phyloP scores from a whole-genome alignment of 2,797 vertebrate species.

The Chanos chanos region DNA sequence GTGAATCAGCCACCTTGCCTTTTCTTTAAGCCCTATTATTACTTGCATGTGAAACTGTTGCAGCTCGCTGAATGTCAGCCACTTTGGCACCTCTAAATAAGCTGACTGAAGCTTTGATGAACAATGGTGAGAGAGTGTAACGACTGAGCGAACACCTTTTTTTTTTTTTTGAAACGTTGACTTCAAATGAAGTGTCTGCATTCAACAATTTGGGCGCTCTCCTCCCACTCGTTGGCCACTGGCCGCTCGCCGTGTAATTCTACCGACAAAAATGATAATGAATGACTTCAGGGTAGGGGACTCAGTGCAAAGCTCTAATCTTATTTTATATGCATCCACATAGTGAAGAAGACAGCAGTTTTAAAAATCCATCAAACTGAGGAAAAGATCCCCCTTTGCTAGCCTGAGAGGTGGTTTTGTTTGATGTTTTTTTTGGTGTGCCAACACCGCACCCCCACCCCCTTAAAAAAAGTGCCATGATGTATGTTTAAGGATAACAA shows the following conservation, averaged over 20 bases:
- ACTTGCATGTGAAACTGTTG: constrained; percentile 13
- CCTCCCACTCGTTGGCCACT: background rate
- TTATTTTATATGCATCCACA: constrained; percentile 11
- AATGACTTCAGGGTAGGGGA: background rate
- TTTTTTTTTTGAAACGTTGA: too few relatives aligned
- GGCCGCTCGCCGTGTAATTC: constrained; percentile 13
- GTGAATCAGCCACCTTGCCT: constrained; percentile 1
- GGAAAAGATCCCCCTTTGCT: too few relatives aligned
- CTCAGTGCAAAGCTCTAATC: constrained; percentile 3
- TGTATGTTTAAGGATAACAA: too few relatives aligned
- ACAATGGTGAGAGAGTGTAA: constrained; percentile 28
- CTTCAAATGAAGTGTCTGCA: constrained; percentile 27
- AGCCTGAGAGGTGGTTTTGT: too few relatives aligned
- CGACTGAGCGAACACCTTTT: constrained; percentile 37
- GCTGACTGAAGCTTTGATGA: constrained; percentile 12
- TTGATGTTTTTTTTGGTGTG: too few relatives aligned
- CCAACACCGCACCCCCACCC: too few relatives aligned
- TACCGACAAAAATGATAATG: constrained; percentile 6
- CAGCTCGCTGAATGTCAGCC: constrained; percentile 4
- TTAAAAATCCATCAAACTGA: too few relatives aligned
- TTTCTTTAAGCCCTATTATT: constrained; percentile 13
- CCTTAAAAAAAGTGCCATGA: too few relatives aligned
- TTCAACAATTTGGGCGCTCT: constrained; percentile 22
- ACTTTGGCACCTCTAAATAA: constrained; percentile 12
- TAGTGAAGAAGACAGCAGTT: constrained; percentile 8